These are phyloP conservation scores for Hippolais icterina DNA, from an alignment of 2,113 vertebrate genomes.

Conservation along the genomic window DNA sequence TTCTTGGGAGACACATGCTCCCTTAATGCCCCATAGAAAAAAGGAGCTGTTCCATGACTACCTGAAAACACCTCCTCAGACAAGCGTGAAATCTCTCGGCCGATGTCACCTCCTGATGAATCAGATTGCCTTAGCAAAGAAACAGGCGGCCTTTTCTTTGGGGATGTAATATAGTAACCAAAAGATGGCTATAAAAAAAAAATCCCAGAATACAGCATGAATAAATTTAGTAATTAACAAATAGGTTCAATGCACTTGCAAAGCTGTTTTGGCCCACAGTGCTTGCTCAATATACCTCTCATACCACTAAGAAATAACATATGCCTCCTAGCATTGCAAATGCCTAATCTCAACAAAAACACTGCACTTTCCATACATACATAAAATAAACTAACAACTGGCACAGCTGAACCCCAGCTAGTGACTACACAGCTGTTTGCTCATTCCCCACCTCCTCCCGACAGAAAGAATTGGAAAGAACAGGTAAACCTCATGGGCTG, in stretches of 20 bases:
- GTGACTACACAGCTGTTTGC: neutral
- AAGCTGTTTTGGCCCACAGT: neutral
- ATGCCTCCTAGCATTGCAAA: neutral
- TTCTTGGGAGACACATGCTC: neutral
- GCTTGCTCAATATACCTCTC: neutral
- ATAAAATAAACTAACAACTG: neutral
- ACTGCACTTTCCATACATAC: neutral
- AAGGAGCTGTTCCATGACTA: constrained; percentile 16
- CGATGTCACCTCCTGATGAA: constrained; percentile 36
- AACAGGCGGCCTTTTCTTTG: constrained; percentile 89
- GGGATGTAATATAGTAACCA: constrained; percentile 93
- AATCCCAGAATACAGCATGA: neutral
- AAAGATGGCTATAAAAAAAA: constrained; percentile 88
- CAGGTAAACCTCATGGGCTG: neutral
- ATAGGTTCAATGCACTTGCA: neutral
- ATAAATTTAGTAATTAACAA: neutral
- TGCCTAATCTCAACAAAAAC: neutral
- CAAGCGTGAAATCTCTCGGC: constrained; percentile 62
- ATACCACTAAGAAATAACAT: neutral
- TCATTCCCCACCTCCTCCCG: neutral
- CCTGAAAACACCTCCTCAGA: constrained; percentile 75
- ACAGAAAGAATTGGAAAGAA: neutral
- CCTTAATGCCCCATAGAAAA: neutral
- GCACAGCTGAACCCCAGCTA: neutral
- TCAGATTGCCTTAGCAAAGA: constrained; percentile 81